These are phyloP conservation scores for Podabrus alpinus DNA, from an alignment of 2,888 invertebrate genomes.

Conservation along the genomic window DNA sequence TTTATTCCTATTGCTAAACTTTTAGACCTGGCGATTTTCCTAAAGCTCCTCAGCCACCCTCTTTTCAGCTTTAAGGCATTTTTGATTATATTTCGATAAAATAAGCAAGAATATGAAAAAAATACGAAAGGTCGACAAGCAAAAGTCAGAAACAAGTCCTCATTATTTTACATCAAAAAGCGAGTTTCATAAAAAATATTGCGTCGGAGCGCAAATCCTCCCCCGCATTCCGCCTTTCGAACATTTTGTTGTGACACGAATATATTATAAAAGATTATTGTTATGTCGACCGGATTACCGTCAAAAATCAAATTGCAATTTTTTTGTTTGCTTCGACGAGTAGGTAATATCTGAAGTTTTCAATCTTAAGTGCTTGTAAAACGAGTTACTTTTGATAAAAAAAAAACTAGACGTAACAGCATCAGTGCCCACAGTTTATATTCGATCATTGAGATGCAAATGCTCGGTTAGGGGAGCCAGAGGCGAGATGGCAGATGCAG, in stretches of 20 bases:
- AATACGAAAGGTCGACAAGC: not conserved
- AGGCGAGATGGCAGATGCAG: constrained; percentile 40
- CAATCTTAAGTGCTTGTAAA: not conserved
- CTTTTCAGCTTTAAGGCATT: constrained; percentile 18
- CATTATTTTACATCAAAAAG: constrained; percentile 4
- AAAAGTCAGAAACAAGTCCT: not conserved
- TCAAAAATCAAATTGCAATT: not conserved
- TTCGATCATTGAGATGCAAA: constrained; percentile 48
- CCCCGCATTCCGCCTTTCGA: not conserved
- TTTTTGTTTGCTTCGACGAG: not conserved
- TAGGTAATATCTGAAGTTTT: not conserved
- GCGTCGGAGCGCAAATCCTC: not conserved
- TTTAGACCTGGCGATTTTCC: constrained; percentile 14
- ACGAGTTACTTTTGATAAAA: not conserved
- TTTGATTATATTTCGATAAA: constrained; percentile 12
- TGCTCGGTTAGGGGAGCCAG: constrained; percentile 43
- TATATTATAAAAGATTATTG: not conserved
- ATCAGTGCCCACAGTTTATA: constrained; percentile 25
- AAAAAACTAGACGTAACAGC: not conserved
- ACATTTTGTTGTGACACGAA: not conserved
- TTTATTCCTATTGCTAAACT: constrained; percentile 25
- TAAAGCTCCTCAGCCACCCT: constrained; percentile 10
- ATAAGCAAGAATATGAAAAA: constrained; percentile 10
- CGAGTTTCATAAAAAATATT: not conserved
- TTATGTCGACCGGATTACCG: not conserved